phyloP scores from a whole-genome alignment of 2,888 invertebrate species.

The Catocala sponsa region DNA sequence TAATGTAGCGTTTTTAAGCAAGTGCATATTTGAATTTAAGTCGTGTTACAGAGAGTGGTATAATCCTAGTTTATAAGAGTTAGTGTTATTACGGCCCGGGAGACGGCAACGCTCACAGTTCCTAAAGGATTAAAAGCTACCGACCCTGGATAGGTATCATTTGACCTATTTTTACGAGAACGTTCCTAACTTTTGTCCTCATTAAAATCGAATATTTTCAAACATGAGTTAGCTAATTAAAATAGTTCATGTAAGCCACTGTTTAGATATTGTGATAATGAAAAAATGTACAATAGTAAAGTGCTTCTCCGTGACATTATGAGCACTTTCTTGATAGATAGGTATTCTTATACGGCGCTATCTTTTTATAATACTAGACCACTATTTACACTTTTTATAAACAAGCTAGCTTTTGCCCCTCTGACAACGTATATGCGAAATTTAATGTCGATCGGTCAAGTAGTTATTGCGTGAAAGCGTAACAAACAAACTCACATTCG shows the following conservation, averaged over 20 bases:
- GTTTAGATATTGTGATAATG: not conserved
- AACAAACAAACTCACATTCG: too few species aligned
- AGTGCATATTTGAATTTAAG: constrained; percentile 74
- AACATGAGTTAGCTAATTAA: constrained; percentile 22
- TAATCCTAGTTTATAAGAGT: constrained; percentile 76
- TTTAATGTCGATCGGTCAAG: too few species aligned
- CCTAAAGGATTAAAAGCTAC: constrained; percentile 66
- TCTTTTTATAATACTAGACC: too few species aligned
- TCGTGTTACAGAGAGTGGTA: constrained; percentile 68
- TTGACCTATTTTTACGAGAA: constrained; percentile 48
- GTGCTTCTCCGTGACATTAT: too few species aligned
- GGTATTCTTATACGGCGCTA: too few species aligned
- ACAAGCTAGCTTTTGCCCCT: too few species aligned
- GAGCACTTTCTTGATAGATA: too few species aligned
- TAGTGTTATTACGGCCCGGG: constrained; percentile 72
- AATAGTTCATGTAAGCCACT: constrained; percentile 14
- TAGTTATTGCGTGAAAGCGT: too few species aligned
- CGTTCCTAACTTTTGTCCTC: constrained; percentile 17
- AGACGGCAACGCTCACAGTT: constrained; percentile 64
- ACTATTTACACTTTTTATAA: too few species aligned
- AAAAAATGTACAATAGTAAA: too few species aligned
- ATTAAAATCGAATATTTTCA: constrained; percentile 19
- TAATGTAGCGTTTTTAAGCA: constrained; percentile 65
- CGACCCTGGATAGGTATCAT: constrained; percentile 50
- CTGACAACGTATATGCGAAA: too few species aligned